A percentile compares a stretch with the other conserved stretches of the same genome.
Evolutionary conservation across 2,113 vertebrate genomes (phyloP).

Genomic region (Bos taurus): DNA sequence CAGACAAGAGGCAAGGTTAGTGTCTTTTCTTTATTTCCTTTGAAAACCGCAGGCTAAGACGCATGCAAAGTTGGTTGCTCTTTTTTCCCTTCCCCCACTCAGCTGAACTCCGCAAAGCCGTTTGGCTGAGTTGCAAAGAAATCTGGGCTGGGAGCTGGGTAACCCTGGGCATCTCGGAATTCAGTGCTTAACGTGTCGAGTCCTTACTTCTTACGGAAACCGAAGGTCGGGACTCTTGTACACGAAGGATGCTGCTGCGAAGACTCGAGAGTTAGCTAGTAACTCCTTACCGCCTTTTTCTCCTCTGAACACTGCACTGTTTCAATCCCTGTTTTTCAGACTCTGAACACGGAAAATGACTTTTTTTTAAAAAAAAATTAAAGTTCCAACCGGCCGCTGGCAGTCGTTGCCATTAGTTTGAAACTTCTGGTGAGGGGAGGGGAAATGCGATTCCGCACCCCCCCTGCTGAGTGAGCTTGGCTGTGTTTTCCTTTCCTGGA

Average conservation of each 20-base stretch:
- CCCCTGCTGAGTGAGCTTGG: slow-evolving; percentile 36
- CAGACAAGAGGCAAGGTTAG: slow-evolving; percentile 90
- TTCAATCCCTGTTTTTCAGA: not conserved
- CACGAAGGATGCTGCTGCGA: not conserved
- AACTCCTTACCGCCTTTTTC: not conserved
- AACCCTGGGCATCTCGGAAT: not conserved
- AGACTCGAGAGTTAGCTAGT: not conserved
- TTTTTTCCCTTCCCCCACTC: not conserved
- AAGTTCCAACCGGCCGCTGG: not conserved
- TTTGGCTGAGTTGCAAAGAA: not conserved
- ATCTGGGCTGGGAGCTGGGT: not conserved
- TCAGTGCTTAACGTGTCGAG: too few relatives aligned
- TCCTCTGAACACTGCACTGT: not conserved
- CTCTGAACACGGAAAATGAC: not conserved
- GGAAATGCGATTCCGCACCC: slow-evolving; percentile 22
- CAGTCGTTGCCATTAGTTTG: not conserved
- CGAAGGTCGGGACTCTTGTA: not conserved
- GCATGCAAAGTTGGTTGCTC: not conserved
- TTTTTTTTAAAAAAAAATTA: not conserved
- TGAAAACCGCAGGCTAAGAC: not conserved
- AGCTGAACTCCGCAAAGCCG: not conserved
- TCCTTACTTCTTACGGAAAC: not conserved
- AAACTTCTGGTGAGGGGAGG: not conserved
- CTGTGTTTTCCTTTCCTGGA: slow-evolving; percentile 73
- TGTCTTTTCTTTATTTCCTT: slow-evolving; percentile 65